These are phyloP conservation scores for Lucifuga dentata DNA, from an alignment of 2,113 vertebrate genomes.

Conservation along the genomic window DNA sequence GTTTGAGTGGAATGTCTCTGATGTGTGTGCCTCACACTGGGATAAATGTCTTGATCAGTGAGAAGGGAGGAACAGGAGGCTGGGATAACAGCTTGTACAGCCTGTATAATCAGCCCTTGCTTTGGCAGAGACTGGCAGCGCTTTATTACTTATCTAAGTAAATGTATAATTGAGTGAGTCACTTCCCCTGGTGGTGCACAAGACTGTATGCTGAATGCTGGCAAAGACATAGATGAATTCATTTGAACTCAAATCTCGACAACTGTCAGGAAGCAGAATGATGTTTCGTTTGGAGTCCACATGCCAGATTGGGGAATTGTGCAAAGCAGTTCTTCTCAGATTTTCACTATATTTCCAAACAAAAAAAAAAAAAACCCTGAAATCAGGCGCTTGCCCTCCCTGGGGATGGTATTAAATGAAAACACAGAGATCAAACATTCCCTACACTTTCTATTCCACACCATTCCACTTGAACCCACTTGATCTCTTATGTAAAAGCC, in stretches of 20 bases:
- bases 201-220: slow-evolving; percentile 24
- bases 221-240: slow-evolving; percentile 16
- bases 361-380: slow-evolving; percentile 15
- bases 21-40: slow-evolving; percentile 41
- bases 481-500: slow-evolving; percentile 61
- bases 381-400: slow-evolving; percentile 37
- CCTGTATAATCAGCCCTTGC: slow-evolving; percentile 60
- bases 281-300: neutral
- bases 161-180: slow-evolving; percentile 73
- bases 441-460: slow-evolving; percentile 57
- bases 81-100: slow-evolving; percentile 74
- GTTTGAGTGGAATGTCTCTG: slow-evolving; percentile 11
- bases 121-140: slow-evolving; percentile 67
- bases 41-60: slow-evolving; percentile 70
- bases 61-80: slow-evolving; percentile 65
- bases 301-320: neutral
- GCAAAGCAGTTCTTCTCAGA: slow-evolving; percentile 13
- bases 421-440: slow-evolving; percentile 61
- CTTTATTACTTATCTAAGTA: slow-evolving; percentile 74
- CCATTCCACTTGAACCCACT: slow-evolving; percentile 54
- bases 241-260: slow-evolving; percentile 28
- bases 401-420: slow-evolving; percentile 43
- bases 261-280: slow-evolving; percentile 26
- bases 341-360: slow-evolving; percentile 37
- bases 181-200: slow-evolving; percentile 45